A percentile compares a stretch with the other conserved stretches of the same genome.
phyloP scores from a whole-genome alignment of 2,113 vertebrate genomes.

The Andinoacara biseriatus region DNA sequence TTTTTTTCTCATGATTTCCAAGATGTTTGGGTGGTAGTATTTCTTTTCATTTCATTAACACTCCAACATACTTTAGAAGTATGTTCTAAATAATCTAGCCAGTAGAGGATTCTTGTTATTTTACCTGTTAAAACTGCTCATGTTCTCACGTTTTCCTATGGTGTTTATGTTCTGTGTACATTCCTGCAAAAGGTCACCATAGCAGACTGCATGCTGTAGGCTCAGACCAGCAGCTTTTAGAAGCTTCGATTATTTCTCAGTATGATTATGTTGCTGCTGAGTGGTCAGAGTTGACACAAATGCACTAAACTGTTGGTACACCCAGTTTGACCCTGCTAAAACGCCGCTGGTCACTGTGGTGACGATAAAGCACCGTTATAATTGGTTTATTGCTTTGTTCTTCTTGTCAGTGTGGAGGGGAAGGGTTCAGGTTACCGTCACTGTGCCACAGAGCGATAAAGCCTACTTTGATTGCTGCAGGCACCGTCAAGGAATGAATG shows the following conservation, averaged over 20 bases:
- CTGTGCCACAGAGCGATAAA: conserved; percentile 66
- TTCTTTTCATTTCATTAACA: conserved; percentile 23
- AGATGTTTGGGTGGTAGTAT: neutral
- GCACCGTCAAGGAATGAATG: conserved; percentile 57
- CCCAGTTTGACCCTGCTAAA: conserved; percentile 67
- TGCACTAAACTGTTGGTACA: conserved; percentile 63
- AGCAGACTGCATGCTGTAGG: neutral
- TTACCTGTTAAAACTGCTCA: neutral
- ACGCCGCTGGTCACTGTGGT: conserved; percentile 55
- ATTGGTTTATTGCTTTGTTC: conserved; percentile 79
- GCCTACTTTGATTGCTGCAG: conserved; percentile 59
- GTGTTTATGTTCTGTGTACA: neutral
- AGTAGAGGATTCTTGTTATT: neutral
- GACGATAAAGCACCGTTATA: conserved; percentile 71
- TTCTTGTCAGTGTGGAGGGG: conserved; percentile 50
- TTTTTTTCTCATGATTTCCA: conserved; percentile 4
- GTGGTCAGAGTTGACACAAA: conserved; percentile 59
- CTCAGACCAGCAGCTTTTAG: conserved; percentile 2
- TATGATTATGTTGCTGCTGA: conserved; percentile 39
- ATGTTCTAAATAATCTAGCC: neutral
- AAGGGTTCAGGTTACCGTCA: conserved; percentile 69
- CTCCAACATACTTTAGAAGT: conserved; percentile 20
- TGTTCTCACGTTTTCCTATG: neutral
- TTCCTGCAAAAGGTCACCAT: neutral
- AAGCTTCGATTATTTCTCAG: conserved; percentile 13